Evolutionary conservation across 1,140 invertebrate genomes (phyloP).

Genomic region (Panulirus ornatus): DNA sequence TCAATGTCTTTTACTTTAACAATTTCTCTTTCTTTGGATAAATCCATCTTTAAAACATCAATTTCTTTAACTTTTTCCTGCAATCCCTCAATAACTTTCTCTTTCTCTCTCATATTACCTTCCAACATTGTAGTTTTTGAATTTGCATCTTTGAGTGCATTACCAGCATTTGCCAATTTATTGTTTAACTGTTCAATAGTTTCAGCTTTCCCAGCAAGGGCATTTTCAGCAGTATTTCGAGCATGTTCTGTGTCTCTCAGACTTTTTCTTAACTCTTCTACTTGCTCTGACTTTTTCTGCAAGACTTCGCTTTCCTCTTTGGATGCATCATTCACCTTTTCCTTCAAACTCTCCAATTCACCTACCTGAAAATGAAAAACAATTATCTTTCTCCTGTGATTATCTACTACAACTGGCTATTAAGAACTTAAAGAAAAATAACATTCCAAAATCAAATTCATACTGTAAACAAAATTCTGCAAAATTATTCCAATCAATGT

Average conservation of each 20-base stretch:
- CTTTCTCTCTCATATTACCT: conserved; percentile 43
- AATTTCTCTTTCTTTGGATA: conserved; percentile 38
- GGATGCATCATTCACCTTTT: conserved; percentile 62
- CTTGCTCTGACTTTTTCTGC: conserved; percentile 69
- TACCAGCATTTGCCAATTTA: conserved; percentile 53
- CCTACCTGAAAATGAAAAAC: conserved; percentile 30
- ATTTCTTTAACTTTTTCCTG: conserved; percentile 44
- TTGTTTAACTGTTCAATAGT: conserved; percentile 59
- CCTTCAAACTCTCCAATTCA: conserved; percentile 55
- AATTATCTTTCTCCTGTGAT: no score
- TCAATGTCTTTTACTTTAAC: conserved; percentile 43
- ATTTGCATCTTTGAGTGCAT: conserved; percentile 41
- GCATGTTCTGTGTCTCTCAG: conserved; percentile 54
- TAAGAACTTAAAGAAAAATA: no score
- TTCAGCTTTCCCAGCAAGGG: conserved; percentile 28
- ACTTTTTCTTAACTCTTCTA: conserved; percentile 64
- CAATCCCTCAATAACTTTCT: conserved; percentile 37
- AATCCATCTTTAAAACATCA: conserved; percentile 27
- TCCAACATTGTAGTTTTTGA: conserved; percentile 32
- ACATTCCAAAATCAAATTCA: no score
- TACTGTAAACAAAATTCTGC: no score
- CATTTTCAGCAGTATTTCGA: conserved; percentile 54
- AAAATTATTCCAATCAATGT: no score
- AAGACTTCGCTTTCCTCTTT: conserved; percentile 72
- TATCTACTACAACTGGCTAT: no score